Evolutionary conservation across 2,888 invertebrate genomes (phyloP), one percentile per base, ranked within the genome.

Genomic region (Globia sparganii): DNA sequence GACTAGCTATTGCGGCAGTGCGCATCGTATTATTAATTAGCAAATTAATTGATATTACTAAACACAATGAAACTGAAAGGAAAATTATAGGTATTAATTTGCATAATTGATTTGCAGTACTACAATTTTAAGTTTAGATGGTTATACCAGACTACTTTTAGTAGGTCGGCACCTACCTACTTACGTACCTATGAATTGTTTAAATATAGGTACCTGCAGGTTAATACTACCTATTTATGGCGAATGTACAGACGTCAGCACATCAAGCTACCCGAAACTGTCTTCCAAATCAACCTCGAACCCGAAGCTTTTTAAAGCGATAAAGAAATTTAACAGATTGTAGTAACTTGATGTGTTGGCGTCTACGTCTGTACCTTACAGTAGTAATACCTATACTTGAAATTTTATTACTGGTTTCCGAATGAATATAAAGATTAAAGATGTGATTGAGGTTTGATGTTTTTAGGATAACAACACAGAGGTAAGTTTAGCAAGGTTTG

Each of bases 1-100:
- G 75, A 75, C 66, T 69, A 70, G 64, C 62, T 75, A 75, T 53
- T 86, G 80, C 72, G 77, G 76, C 75, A 83, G 75, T 75, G 86
- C 53, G 59, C 82, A 31, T 56, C 62, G 62, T 72, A 56, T 62
- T 72, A 56, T 62, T 76, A 72, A 72, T 84, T 81, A 65, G 49
- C 69, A 71, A 81, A 58, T 43, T 85, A 83, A 83, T 78, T 78
- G 69, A 61, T 79, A 69, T 82, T 69, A 72, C 40, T 77, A 56
- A 66, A 76, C 43, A 62, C 66, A 76, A 77, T 62, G 64, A 72
- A 71, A 78, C 65, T 75, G 76, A 75, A 75, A 74, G 74, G 82
- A 49, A 74, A 85, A 81, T 85, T 65, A 56, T 73, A n/a, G n/a
- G n/a, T n/a, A 71, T 68, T 40, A 11, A 74, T 80, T 80, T 80